phyloP scores from a whole-genome alignment of 2,113 vertebrate genomes.

The Oryzias woworae region DNA sequence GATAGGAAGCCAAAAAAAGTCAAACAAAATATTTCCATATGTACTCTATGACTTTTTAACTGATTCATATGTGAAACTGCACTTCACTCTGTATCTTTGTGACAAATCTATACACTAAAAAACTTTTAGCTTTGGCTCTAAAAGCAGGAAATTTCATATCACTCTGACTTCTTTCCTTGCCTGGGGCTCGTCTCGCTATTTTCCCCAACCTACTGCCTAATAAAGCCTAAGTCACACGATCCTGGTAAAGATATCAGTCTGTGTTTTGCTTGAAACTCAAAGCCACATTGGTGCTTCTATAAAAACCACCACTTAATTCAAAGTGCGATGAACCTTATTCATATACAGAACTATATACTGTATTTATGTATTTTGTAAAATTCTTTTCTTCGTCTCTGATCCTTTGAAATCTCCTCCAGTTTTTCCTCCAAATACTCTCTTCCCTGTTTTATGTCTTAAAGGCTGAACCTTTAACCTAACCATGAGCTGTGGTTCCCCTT shows the following conservation, averaged over 20 bases:
- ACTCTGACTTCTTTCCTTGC: constrained; percentile 20
- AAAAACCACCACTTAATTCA: constrained; percentile 8
- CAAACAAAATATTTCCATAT: constrained; percentile 4
- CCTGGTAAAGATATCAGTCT: constrained; percentile 52
- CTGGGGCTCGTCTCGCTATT: constrained; percentile 16
- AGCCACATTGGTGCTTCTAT: constrained; percentile 40
- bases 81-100: constrained; percentile 9
- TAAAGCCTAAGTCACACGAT: constrained; percentile 44
- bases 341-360: neutral
- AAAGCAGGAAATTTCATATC: constrained; percentile 14
- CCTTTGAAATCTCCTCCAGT: too few relatives aligned
- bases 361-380: neutral
- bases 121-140: constrained; percentile 20
- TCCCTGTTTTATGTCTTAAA: constrained; percentile 66
- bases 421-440: constrained; percentile 60
- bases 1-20: constrained; percentile 16
- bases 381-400: constrained; percentile 5
- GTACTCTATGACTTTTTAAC: constrained; percentile 6
- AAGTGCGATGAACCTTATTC: constrained; percentile 4
- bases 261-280: constrained; percentile 49
- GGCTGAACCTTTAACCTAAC: constrained; percentile 64
- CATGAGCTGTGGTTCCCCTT: constrained; percentile 70
- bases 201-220: constrained; percentile 19
- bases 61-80: constrained; percentile 8
- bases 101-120: constrained; percentile 11